Percentiles rank a stretch among this genome's conserved stretches.
These are phyloP conservation scores for Amazona finschi DNA, from an alignment of 2,797 vertebrate species.

Conservation along the genomic window DNA sequence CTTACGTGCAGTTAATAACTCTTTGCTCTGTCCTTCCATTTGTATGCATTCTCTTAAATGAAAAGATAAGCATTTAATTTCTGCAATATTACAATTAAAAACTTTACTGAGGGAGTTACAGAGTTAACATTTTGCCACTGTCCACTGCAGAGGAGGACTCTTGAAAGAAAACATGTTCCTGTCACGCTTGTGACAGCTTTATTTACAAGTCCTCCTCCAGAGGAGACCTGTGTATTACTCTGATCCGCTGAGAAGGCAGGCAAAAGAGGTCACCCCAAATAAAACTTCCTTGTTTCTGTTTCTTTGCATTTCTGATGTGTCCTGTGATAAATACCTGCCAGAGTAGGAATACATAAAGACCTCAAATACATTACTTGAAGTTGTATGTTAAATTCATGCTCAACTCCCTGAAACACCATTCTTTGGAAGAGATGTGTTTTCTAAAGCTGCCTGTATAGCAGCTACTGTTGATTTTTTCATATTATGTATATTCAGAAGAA, in stretches of 20 bases:
- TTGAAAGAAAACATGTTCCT: background rate
- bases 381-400: background rate
- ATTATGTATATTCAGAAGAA: background rate
- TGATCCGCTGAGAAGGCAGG: background rate
- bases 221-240: background rate
- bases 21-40: background rate
- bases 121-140: background rate
- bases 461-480: background rate
- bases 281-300: background rate
- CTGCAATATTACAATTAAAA: background rate
- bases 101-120: background rate
- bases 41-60: background rate
- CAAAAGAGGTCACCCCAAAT: background rate
- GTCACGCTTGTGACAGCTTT: background rate
- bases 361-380: background rate
- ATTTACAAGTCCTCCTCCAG: background rate
- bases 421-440: background rate
- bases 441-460: background rate
- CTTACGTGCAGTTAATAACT: background rate
- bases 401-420: background rate
- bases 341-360: background rate
- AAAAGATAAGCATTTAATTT: background rate
- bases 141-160: background rate
- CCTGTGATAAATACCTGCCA: background rate
- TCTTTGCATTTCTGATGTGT: background rate